A percentile compares a stretch with the other conserved stretches of the same genome.
These are phyloP conservation scores for Aspiorhynchus laticeps DNA, from an alignment of 2,113 vertebrate species.

Conservation along the genomic window DNA sequence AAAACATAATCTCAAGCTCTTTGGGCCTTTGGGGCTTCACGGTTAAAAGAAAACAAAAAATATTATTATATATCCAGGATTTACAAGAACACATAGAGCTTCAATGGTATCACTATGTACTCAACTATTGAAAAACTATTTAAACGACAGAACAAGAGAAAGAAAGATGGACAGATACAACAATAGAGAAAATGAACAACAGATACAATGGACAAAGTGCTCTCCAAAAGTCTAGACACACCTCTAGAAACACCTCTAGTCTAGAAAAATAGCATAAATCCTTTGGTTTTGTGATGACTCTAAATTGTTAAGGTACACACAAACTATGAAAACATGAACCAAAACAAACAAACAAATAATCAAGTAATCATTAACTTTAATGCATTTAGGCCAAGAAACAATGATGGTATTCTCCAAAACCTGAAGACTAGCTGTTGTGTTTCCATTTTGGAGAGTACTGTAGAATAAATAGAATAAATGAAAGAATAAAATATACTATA, in stretches of 20 bases:
- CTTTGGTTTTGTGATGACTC: neutral
- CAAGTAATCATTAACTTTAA: neutral
- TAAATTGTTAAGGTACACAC: neutral
- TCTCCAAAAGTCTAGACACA: neutral
- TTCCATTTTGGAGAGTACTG: neutral
- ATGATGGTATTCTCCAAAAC: neutral
- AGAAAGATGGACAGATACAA: constrained; percentile 13
- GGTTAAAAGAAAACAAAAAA: neutral
- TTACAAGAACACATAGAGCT: neutral
- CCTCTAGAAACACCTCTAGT: neutral
- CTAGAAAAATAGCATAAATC: neutral
- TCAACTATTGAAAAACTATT: neutral
- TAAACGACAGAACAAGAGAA: constrained; percentile 38
- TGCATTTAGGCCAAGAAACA: neutral
- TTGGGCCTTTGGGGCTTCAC: neutral
- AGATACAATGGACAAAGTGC: constrained; percentile 39
- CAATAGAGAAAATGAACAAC: constrained; percentile 38
- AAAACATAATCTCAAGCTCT: constrained; percentile 18
- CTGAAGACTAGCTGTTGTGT: neutral
- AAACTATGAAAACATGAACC: neutral
- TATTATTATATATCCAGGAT: neutral
- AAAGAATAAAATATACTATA: neutral
- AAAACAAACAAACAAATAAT: too few species aligned
- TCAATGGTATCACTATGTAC: neutral
- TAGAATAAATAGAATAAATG: neutral